These are phyloP conservation scores for Machimus rusticus DNA, from an alignment of 2,888 invertebrate genomes.

Conservation along the genomic window DNA sequence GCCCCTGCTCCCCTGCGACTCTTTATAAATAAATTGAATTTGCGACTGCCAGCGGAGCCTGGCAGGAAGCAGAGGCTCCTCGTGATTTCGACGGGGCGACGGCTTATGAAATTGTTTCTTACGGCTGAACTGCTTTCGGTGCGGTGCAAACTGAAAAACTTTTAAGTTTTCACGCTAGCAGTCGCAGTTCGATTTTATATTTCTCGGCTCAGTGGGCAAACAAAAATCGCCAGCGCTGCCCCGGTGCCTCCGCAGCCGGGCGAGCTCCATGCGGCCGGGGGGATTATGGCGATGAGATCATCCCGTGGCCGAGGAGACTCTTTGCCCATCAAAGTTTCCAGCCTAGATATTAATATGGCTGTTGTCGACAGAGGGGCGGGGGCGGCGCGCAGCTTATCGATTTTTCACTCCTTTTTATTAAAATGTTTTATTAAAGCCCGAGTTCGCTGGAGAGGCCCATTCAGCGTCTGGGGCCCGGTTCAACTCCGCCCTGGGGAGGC, in stretches of 20 bases:
- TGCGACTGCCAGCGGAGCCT: background rate
- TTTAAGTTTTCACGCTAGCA: conserved; percentile 1
- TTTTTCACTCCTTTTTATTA: conserved; percentile 16
- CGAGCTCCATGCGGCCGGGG: background rate
- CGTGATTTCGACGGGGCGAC: background rate
- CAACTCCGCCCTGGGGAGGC: background rate
- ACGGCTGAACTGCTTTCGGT: background rate
- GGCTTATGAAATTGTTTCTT: conserved; percentile 1
- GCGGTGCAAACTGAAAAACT: background rate
- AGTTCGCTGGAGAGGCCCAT: background rate
- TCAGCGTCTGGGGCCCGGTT: background rate
- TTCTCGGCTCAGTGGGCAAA: conserved; percentile 12
- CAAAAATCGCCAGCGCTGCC: background rate
- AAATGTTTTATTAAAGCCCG: conserved; percentile 8
- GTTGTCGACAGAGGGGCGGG: background rate
- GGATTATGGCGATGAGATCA: conserved; percentile 13
- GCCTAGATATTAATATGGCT: conserved; percentile 23
- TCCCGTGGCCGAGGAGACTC: background rate
- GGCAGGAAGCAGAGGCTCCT: background rate
- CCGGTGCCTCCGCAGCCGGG: background rate
- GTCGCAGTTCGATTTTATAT: conserved; percentile 16
- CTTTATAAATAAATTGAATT: background rate
- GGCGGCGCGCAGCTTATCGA: background rate
- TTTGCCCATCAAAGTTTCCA: conserved; percentile 16
- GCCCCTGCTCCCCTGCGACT: background rate